These are phyloP conservation scores for Cavia aperea DNA, from an alignment of 2,113 vertebrate species.

Conservation along the genomic window DNA sequence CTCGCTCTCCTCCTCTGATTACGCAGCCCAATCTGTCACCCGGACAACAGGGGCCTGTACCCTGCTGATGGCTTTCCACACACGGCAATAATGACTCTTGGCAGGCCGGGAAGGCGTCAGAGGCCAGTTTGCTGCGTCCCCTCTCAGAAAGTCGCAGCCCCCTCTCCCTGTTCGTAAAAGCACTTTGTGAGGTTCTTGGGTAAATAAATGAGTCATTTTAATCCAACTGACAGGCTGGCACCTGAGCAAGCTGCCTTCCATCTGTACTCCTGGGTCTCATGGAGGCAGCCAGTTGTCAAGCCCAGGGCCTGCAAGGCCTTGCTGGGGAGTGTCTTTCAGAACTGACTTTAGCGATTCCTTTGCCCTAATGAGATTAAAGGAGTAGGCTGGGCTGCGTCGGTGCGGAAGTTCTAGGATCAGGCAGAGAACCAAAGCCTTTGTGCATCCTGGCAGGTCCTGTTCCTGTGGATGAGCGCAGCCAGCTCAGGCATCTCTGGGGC, in stretches of 20 bases:
- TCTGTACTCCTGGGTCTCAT: constrained; percentile 91
- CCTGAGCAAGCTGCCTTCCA: constrained; percentile 97
- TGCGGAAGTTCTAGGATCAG: neutral
- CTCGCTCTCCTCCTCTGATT: constrained; percentile 89
- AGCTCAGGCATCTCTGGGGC: neutral
- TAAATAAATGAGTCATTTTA: constrained; percentile 99
- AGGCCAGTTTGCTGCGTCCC: constrained; percentile 73
- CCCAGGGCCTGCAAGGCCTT: constrained; percentile 74
- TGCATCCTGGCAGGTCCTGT: neutral
- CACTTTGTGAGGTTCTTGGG: constrained; percentile 97
- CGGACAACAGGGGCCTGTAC: constrained; percentile 89
- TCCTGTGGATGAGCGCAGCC: neutral
- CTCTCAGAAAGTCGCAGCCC: constrained; percentile 78
- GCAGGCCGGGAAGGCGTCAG: constrained; percentile 85
- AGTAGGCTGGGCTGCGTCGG: neutral
- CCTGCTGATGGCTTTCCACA: constrained; percentile 96
- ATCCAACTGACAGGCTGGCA: constrained; percentile 99
- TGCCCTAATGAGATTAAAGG: constrained; percentile 73
- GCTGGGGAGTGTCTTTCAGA: constrained; percentile 77
- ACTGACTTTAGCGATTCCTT: constrained; percentile 75
- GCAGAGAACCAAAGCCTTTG: constrained; percentile 30
- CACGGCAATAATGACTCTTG: constrained; percentile 98
- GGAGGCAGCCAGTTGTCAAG: constrained; percentile 79
- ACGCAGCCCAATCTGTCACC: constrained; percentile 98
- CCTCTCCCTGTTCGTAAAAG: constrained; percentile 89